These are phyloP conservation scores for Charina bottae DNA, from an alignment of 2,113 vertebrate genomes.

Conservation along the genomic window DNA sequence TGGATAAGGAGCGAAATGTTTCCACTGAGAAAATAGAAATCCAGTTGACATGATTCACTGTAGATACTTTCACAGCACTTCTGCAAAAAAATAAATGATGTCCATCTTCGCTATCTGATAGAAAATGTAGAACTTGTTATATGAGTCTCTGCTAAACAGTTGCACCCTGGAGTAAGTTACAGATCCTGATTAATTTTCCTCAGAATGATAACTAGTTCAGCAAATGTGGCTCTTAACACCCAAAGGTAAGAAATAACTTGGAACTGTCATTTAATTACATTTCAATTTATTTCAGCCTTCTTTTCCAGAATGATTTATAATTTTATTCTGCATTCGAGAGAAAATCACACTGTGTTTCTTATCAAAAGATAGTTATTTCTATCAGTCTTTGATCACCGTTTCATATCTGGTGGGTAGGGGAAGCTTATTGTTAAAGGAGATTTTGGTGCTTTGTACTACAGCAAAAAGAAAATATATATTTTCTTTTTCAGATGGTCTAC, in stretches of 20 bases:
- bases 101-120: not conserved
- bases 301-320: constrained; percentile 55
- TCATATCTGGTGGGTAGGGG: constrained; percentile 51
- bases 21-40: no score
- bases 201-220: constrained; percentile 18
- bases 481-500: not conserved
- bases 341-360: constrained; percentile 59
- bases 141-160: not conserved
- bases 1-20: no score
- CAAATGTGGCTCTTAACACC: constrained; percentile 4
- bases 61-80: constrained; percentile 40
- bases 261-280: constrained; percentile 56
- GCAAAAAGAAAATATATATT: not conserved
- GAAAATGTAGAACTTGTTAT: not conserved
- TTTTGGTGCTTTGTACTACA: not conserved
- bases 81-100: constrained; percentile 18
- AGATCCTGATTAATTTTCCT: constrained; percentile 12
- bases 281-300: constrained; percentile 61
- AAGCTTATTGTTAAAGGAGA: constrained; percentile 23
- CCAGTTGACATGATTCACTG: no score
- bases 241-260: constrained; percentile 39
- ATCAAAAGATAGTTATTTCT: constrained; percentile 59
- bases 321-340: constrained; percentile 59
- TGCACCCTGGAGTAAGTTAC: not conserved
- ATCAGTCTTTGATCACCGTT: constrained; percentile 60